A percentile compares a stretch with the other conserved stretches of the same genome.
These are phyloP conservation scores for Caerostris darwini DNA, from an alignment of 1,140 invertebrate species.

Conservation along the genomic window DNA sequence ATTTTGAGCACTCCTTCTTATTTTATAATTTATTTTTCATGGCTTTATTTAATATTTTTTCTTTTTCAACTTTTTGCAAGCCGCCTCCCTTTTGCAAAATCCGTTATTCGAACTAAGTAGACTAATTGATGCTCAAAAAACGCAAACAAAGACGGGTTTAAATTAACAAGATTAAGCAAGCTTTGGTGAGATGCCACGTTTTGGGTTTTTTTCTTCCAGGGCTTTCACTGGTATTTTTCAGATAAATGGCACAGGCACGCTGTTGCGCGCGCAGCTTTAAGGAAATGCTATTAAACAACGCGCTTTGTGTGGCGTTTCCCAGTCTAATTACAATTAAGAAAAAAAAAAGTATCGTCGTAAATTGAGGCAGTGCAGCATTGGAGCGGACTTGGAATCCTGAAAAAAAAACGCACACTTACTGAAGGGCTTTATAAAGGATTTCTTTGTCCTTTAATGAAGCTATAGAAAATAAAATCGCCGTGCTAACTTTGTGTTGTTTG, in stretches of 20 bases:
- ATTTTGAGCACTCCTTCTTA: too few species aligned
- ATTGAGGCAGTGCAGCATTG: not conserved
- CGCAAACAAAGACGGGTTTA: too few species aligned
- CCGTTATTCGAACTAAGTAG: too few species aligned
- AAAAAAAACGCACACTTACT: too few species aligned
- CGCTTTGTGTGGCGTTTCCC: not conserved
- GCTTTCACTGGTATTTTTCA: not conserved
- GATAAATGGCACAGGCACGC: not conserved
- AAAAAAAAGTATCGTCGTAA: not conserved
- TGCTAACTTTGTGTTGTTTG: not conserved
- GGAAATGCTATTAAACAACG: not conserved
- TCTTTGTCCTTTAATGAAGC: not conserved
- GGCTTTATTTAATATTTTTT: too few species aligned
- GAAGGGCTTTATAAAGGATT: not conserved
- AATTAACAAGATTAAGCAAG: too few species aligned
- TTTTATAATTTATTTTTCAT: too few species aligned
- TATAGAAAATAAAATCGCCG: not conserved
- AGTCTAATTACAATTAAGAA: conserved; percentile 6
- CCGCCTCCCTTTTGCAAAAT: too few species aligned
- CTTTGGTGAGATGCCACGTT: too few species aligned
- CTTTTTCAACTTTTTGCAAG: too few species aligned
- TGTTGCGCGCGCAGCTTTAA: not conserved
- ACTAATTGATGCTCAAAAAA: too few species aligned
- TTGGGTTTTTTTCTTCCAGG: too few species aligned
- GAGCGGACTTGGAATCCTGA: not conserved